phyloP scores from a whole-genome alignment of 2,113 vertebrate genomes.

The Odobenus rosmarus region DNA sequence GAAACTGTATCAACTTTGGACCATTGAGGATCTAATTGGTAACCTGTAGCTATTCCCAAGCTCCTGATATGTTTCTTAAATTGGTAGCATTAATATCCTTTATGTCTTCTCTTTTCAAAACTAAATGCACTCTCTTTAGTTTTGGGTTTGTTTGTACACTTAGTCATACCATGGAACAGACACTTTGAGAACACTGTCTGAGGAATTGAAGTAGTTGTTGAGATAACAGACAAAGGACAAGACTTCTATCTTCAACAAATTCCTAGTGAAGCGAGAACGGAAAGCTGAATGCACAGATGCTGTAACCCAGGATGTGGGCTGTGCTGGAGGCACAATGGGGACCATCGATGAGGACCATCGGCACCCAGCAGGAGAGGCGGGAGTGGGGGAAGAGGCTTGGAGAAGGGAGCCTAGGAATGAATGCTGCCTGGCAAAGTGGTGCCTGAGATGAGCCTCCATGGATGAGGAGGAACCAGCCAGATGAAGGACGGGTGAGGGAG shows the following conservation, averaged over 20 bases:
- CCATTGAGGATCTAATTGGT: not conserved
- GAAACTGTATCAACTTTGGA: not conserved
- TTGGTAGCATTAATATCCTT: not conserved
- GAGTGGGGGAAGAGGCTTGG: not conserved
- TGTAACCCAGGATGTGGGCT: not conserved
- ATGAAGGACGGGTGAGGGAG: not conserved
- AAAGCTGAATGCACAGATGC: not conserved
- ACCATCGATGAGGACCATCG: accelerated
- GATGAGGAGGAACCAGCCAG: not conserved
- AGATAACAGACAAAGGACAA: not conserved
- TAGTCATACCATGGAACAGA: not conserved
- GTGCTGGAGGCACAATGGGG: not conserved
- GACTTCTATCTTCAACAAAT: not conserved
- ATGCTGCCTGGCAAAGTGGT: not conserved
- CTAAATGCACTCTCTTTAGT: not conserved
- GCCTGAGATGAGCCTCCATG: not conserved
- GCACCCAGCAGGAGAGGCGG: not conserved
- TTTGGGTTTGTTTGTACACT: not conserved
- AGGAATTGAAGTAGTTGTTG: not conserved
- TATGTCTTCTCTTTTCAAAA: not conserved
- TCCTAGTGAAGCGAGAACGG: not conserved
- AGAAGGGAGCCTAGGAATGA: not conserved
- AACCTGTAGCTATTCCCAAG: not conserved
- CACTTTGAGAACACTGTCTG: not conserved
- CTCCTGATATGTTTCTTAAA: not conserved